These are phyloP conservation scores for Takifugu flavidus DNA, from an alignment of 2,113 vertebrate genomes.

Conservation along the genomic window DNA sequence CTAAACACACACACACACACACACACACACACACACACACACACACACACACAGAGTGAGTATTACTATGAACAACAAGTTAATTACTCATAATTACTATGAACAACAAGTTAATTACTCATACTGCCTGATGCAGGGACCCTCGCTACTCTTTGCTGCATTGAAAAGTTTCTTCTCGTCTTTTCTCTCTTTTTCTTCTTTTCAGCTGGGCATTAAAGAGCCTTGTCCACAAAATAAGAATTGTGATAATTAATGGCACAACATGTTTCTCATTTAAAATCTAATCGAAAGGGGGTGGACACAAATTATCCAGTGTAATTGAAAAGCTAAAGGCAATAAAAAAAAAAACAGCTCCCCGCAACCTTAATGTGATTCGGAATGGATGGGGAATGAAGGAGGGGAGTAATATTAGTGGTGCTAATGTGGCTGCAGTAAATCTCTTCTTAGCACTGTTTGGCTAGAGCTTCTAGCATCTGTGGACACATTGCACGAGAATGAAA, in stretches of 20 bases:
- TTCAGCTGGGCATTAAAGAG: conserved; percentile 28
- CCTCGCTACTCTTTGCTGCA: too few species aligned
- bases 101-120: too few species aligned
- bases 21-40: too few species aligned
- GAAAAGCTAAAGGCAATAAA: conserved; percentile 70
- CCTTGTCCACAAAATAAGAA: conserved; percentile 59
- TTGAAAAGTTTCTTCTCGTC: too few species aligned
- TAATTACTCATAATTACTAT: too few species aligned
- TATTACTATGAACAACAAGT: too few species aligned
- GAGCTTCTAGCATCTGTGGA: conserved; percentile 7
- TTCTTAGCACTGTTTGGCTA: conserved; percentile 26
- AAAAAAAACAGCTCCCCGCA: conserved; percentile 23
- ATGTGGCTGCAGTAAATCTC: conserved; percentile 36
- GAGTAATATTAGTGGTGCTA: conserved; percentile 21
- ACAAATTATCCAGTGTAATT: conserved; percentile 72
- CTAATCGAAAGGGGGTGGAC: conserved; percentile 71
- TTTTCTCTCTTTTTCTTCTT: conserved; percentile 6
- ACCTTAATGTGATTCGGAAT: conserved; percentile 58
- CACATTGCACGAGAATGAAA: conserved; percentile 15
- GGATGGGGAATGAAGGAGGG: conserved; percentile 46
- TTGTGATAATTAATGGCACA: conserved; percentile 72
- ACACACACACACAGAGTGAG: too few species aligned
- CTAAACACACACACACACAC: not conserved
- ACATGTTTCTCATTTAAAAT: conserved; percentile 75
- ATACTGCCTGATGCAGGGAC: too few species aligned